Evolutionary conservation across 2,888 invertebrate genomes (phyloP), one percentile per base, ranked within the genome.

Genomic region (Strigamia crassipes): DNA sequence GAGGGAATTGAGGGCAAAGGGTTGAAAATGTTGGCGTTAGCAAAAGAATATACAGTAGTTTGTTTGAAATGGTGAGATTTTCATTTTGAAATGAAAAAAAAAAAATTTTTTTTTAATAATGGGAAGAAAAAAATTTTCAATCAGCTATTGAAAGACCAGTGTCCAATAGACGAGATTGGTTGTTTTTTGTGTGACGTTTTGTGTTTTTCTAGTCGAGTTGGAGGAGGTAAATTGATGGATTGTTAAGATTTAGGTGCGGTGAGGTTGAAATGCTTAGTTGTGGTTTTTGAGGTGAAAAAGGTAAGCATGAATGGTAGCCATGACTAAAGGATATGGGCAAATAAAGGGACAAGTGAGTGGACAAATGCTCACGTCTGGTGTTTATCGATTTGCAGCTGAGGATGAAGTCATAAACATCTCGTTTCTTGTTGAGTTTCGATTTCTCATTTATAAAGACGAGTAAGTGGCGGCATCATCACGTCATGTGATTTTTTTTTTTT

Each of bases 291-390:
- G 73, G 73, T 73, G 73, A 27, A 31, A 73, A 73, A 27, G 73
- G 61, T 66, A 18, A 56, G n/a, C 18, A 18, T 56, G 56, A 56
- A 56, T 56, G 73, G 27, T 73, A 73, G 23, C 73, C 73, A 73
- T 73, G 73, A 73, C 73, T 73, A 73, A 73, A 73, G 73, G 73
- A 73, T 73, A 73, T 73, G 73, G 73, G 73, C 73, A 73, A 73
- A 73, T 73, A 73, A 73, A 73, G 73, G 31, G 73, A 73, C 73
- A 73, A 73, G 73, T 73, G 73, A 73, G 73, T 56, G 56, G 56
- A 56, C 56, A 56, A 56, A 56, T 18, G 56, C 56, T 8, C 56
- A 56, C 56, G 56, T 56, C 56, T 56, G 56, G 56, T 56, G 56
- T 56, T 56, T 56, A 56, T 56, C 56, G 56, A 56, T 56, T 56